A percentile compares a stretch with the other conserved stretches of the same genome.
Conservation (phyloP, 2,888 invertebrate species). For the Loripinus fragilis region DNA sequence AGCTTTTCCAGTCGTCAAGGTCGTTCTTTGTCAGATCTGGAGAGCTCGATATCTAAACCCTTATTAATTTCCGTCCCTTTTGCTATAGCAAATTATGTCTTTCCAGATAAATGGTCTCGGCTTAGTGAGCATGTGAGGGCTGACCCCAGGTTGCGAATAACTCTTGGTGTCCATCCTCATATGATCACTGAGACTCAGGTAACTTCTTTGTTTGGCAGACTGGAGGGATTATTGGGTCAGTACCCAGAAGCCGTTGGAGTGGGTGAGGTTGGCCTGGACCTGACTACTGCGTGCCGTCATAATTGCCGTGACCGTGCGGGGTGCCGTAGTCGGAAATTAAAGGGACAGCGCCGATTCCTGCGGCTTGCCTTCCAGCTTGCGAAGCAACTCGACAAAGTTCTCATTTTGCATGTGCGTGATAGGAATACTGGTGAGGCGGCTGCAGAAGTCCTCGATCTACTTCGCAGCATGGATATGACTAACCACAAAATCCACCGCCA, state of each 20-base stretch:
- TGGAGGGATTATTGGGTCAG: background rate
- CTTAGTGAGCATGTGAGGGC: too few species aligned
- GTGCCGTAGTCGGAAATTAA: too few species aligned
- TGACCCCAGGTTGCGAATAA: too few species aligned
- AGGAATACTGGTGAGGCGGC: too few species aligned
- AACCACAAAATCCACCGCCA: conserved; percentile 2
- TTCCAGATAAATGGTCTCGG: too few species aligned
- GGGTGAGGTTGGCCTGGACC: conserved; percentile 5
- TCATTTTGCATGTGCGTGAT: conserved; percentile 11
- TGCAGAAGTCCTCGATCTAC: background rate
- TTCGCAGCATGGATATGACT: background rate
- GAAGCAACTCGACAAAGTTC: background rate
- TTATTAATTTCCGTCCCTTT: too few species aligned
- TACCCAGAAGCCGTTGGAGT: background rate
- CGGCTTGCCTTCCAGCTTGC: background rate
- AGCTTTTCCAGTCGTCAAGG: too few species aligned
- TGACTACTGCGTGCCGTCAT: background rate
- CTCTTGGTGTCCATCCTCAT: background rate
- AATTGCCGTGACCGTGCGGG: too few species aligned
- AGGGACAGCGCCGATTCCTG: conserved; percentile 2
- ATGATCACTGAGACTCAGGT: background rate
- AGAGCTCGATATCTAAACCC: too few species aligned
- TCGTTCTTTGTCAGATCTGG: too few species aligned
- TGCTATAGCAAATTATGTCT: too few species aligned
- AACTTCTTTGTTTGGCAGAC: background rate